Evolutionary conservation across 2,888 invertebrate species (phyloP), one percentile per base, ranked within the genome.

Genomic region (Odontomyia ornata): DNA sequence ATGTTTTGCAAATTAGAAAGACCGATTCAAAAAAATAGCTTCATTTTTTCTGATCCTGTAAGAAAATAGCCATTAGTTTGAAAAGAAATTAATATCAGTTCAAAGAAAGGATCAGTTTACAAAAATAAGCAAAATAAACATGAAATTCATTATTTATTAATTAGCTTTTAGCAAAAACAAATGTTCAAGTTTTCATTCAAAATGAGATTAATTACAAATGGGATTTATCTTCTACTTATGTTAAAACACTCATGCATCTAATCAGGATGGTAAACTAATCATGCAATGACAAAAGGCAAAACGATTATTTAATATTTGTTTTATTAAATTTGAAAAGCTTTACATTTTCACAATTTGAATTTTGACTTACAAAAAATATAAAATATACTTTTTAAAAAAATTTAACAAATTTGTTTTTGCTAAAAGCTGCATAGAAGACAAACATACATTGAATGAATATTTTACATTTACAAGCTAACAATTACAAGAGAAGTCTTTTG

Each of bases 151-250:
- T 18, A 30, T 23, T 11, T 9, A 36, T 36, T 18, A 30, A 11
- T 11, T 25, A 28, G 64, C 69, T 69, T 69, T 69, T 69, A 69
- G 69, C 69, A 69, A 69, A 69, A 69, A 65, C 65, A 43, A 36
- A 65, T 11, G 30, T 60, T 36, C 9, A 9, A 36, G 5, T 60
- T 4, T 28, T 27, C 21, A 60, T 21, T 60, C 4, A 60, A 21
- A 25, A 60, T 9, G 21, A 52, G 18, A 52, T 9, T 4, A 52
- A 21, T 13, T 52, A 18, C 15, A 52, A 52, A 52, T 2, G 3
- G 15, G 52, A n/a, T n/a, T 52, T 52, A 52, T n/a, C n/a, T n/a
- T n/a, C 52, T 18, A n/a, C 52, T n/a, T 52, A 52, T 15, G 13
- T 4, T 52, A 2, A 52, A 18, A 52, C 15, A 15, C 9, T 36